phyloP scores from a whole-genome alignment of 2,113 vertebrate species.

The Sterrhoptilus dennistouni region DNA sequence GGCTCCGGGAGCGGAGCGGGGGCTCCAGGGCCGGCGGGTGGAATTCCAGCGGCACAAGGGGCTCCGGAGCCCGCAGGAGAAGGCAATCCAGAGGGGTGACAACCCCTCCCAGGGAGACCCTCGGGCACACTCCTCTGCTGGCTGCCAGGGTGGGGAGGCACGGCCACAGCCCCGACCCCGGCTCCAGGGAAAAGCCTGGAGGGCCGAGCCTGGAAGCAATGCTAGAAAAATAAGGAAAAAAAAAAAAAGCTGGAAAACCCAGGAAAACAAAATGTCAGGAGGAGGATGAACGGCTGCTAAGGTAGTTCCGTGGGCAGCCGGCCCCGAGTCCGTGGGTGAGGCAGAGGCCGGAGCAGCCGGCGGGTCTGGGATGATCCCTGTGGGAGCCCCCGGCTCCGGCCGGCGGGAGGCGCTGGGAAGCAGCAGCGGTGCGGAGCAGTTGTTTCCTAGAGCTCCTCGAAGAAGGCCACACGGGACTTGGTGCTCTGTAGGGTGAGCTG shows the following conservation, averaged over 20 bases:
- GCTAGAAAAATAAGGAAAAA: not conserved
- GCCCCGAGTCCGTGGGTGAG: not conserved
- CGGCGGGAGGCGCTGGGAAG: not conserved
- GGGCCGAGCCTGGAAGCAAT: not conserved
- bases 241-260: not conserved
- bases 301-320: not conserved
- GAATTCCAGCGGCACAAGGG: not conserved
- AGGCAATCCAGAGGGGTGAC: not conserved
- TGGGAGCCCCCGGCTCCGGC: not conserved
- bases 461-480: constrained; percentile 94
- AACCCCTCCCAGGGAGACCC: not conserved
- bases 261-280: not conserved
- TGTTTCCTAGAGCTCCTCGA: constrained; percentile 86
- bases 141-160: not conserved
- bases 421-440: not conserved
- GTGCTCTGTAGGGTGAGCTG: constrained; percentile 96
- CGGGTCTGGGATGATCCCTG: not conserved
- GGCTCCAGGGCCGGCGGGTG: not conserved
- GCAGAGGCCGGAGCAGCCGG: not conserved
- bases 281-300: not conserved
- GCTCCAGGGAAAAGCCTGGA: not conserved
- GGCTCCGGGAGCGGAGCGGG: not conserved
- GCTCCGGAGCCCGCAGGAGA: not conserved
- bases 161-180: fast-evolving
- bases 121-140: not conserved